Conservation (phyloP, 2,888 invertebrate genomes). For the Cremastobaeus sp. region DNA sequence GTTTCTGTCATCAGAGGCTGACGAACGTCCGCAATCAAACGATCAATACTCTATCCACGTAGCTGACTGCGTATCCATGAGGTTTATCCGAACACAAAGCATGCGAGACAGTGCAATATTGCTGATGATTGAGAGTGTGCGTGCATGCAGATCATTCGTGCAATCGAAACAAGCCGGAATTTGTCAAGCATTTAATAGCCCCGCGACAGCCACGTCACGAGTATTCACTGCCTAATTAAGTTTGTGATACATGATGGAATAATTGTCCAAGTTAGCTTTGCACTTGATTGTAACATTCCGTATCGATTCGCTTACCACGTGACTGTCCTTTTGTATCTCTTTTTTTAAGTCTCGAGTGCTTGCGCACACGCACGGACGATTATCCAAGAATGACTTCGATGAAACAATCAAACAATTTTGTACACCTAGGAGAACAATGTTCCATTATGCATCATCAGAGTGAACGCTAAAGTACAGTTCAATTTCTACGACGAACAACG, state of each 20-base stretch:
- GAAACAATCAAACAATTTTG: neutral
- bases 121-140: slow-evolving; percentile 16
- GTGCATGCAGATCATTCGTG: slow-evolving; percentile 5
- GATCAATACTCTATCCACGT: slow-evolving; percentile 18
- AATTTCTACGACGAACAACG: slow-evolving; percentile 39
- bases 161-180: neutral
- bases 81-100: slow-evolving; percentile 2
- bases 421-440: slow-evolving; percentile 6
- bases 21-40: slow-evolving; percentile 17
- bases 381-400: neutral
- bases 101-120: slow-evolving; percentile 49
- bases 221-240: slow-evolving; percentile 52
- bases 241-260: slow-evolving; percentile 51
- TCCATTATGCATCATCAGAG: slow-evolving; percentile 28
- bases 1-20: slow-evolving; percentile 5
- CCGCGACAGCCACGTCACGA: slow-evolving; percentile 5
- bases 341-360: slow-evolving; percentile 1
- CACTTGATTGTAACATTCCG: slow-evolving; percentile 37
- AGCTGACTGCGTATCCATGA: neutral
- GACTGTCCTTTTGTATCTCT: slow-evolving; percentile 12
- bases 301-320: neutral
- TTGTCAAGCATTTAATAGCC: slow-evolving; percentile 7
- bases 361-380: neutral
- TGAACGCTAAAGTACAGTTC: slow-evolving; percentile 1
- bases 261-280: slow-evolving; percentile 20